These are phyloP conservation scores for Suricata suricatta DNA, from an alignment of 2,113 vertebrate species.

Conservation along the genomic window DNA sequence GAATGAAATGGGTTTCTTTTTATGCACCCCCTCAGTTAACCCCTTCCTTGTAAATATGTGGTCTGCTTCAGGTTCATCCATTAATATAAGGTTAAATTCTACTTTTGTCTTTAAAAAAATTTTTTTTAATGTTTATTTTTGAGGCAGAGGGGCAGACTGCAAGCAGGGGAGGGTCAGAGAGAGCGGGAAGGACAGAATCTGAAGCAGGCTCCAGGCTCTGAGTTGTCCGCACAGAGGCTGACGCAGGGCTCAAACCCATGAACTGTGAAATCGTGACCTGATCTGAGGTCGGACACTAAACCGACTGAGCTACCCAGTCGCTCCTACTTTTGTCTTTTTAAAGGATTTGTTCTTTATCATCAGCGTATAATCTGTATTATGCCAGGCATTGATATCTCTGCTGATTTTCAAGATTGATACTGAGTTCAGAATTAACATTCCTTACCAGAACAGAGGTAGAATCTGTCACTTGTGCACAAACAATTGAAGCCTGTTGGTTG, in stretches of 20 bases:
- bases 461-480: background rate
- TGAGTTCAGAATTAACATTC: slow-evolving; percentile 25
- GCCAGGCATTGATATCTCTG: background rate
- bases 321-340: background rate
- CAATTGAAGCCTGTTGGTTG: background rate
- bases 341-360: background rate
- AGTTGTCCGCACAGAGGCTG: no score
- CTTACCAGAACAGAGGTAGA: background rate
- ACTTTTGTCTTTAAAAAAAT: background rate
- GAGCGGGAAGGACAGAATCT: no score
- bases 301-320: no score
- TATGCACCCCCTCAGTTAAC: background rate
- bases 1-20: background rate
- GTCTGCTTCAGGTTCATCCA: background rate
- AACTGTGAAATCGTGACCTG: no score
- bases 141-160: no score
- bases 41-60: background rate
- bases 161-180: no score
- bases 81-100: background rate
- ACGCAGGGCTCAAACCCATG: no score
- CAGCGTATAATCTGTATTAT: background rate
- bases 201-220: no score
- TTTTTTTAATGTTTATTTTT: no score
- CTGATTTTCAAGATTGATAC: slow-evolving; percentile 26
- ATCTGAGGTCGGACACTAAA: no score